Evolutionary conservation across 1,140 invertebrate genomes (phyloP), one percentile per base, ranked within the genome.

Genomic region (Muscidifurax raptorellus): DNA sequence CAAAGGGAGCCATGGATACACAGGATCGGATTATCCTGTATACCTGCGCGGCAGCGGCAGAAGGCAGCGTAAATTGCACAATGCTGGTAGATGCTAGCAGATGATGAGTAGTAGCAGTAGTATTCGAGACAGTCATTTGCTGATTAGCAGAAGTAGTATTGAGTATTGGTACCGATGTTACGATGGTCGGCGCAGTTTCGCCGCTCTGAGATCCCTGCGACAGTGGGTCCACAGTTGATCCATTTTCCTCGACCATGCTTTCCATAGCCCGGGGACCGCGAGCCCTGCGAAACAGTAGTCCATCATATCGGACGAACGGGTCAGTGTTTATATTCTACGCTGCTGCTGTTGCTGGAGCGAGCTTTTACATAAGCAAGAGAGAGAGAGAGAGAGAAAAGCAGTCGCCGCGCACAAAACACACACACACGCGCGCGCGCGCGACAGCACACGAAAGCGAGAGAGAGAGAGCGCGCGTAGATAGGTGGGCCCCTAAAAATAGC

Each of bases 241-340:
- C 96, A 91, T 97, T 97, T 94, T 97, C 96, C 94, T 97, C 96
- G 91, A 97, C 96, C 95, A 97, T 97, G 93, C 96, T 96, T 94
- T 97, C 96, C 96, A 97, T 97, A 93, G 93, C 94, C 94, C 91
- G 92, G 91, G 91, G 90, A 93, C 91, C 89, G 87, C 86, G 86
- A 90, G 91, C 92, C 93, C 94, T 95, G 90, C 84, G 52, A 59
- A 93, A 94, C 22, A 59, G 27, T 40, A 0, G 9, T 88, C 89
- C 82, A 77, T 83, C 10, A 44, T 40, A 40, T 59, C 52, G 52
- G 52, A 5, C 6, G 1, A 40, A 22, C 25, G 40, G 40, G 74
- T 25, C 30, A 76, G 44, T 27, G 22, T 59, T 59, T 59, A 22
- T 59, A 18, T 22, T 22, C 15, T 4, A 18, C 5, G 22, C 52